phyloP scores from a whole-genome alignment of 2,797 vertebrate species.

The Triplophysa bombifrons region DNA sequence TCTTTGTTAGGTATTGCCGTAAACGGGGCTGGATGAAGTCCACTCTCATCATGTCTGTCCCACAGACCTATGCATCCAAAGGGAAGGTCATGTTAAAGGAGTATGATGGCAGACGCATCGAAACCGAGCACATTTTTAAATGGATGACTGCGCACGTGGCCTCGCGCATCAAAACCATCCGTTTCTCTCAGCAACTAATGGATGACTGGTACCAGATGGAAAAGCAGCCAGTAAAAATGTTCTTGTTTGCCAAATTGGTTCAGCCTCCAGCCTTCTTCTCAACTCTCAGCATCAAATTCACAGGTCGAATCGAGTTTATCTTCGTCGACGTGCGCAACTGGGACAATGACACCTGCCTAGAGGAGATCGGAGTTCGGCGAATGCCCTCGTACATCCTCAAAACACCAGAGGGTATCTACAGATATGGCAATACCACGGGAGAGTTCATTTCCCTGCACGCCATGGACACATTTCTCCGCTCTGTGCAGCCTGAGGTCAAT shows the following conservation, averaged over 20 bases:
- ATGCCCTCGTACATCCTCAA: conserved; percentile 93
- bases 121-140: conserved; percentile 92
- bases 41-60: conserved; percentile 96
- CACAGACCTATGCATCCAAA: conserved; percentile 95
- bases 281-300: conserved; percentile 94
- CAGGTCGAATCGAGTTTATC: conserved; percentile 97
- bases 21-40: conserved; percentile 93
- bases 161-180: conserved; percentile 93
- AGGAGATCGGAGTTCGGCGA: conserved; percentile 86
- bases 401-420: conserved; percentile 95
- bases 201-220: conserved; percentile 89
- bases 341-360: conserved; percentile 85
- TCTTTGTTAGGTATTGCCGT: conserved; percentile 79
- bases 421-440: conserved; percentile 91
- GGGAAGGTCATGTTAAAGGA: conserved; percentile 97
- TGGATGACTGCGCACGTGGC: conserved; percentile 96
- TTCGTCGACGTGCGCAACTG: conserved; percentile 92
- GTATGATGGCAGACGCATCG: conserved; percentile 83
- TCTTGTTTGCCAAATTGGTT: conserved; percentile 89
- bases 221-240: conserved; percentile 89
- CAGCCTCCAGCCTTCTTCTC: conserved; percentile 96
- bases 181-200: conserved; percentile 79
- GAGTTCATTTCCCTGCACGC: conserved; percentile 93
- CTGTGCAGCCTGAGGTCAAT: conserved; percentile 95
- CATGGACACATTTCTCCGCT: conserved; percentile 96